A percentile compares a stretch with the other conserved stretches of the same genome.
Evolutionary conservation across 2,888 invertebrate genomes (phyloP).

Genomic region (Chymomyza procnemis): DNA sequence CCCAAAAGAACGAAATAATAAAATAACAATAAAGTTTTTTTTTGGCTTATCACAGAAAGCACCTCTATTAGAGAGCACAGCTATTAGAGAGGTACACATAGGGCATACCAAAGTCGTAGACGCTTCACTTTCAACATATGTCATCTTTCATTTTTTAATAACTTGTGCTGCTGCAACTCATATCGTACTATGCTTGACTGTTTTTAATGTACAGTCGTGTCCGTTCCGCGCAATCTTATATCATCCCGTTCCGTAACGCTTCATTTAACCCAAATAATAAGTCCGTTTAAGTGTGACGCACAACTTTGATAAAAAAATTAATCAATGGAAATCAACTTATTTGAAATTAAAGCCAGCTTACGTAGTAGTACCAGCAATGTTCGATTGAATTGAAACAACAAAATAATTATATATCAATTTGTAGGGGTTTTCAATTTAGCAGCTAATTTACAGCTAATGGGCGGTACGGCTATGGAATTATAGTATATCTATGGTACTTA

Average conservation of each 20-base stretch:
- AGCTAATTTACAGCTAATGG: background rate
- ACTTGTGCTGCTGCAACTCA: background rate
- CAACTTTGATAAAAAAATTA: background rate
- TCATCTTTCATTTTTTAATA: background rate
- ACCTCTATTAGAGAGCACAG: no score
- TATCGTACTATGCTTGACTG: background rate
- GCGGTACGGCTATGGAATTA: background rate
- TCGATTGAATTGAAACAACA: constrained; percentile 17
- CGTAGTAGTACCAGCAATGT: constrained; percentile 6
- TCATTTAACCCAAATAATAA: background rate
- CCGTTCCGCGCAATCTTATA: background rate
- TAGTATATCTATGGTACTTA: constrained; percentile 56
- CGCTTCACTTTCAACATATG: no score
- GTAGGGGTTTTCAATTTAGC: background rate
- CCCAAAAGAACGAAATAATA: no score
- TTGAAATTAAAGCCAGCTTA: background rate
- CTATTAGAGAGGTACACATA: no score
- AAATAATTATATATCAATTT: constrained; percentile 28
- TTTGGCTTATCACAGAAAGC: no score
- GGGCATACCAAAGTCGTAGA: no score
- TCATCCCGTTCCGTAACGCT: background rate
- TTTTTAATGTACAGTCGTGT: background rate
- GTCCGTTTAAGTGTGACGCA: constrained; percentile 1
- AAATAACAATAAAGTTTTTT: no score
- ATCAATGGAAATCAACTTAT: background rate